Base-by-base conservation (phyloP, 2,888 invertebrate genomes). In the Drosophila nr. perissopoda region DNA sequence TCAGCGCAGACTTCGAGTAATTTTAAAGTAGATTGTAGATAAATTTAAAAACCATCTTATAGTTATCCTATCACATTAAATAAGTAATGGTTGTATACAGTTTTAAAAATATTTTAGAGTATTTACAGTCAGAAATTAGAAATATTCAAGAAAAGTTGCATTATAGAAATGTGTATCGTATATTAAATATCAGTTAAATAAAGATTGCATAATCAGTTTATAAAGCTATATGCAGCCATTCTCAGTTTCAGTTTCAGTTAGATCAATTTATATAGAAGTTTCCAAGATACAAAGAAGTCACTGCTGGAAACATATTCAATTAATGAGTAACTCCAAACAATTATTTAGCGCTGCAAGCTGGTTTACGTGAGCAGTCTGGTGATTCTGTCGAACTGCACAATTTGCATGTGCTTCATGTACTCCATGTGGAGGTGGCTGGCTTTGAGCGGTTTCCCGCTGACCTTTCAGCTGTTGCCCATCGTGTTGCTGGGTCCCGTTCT, bases 321-420 rank as follows among this genome's bases (percentile, higher is more conserved):
- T 45, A 45, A 16, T 21, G 7, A 45, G 0, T 2, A 16, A 27
- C 16, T 10, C 11, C 11, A 4, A 40, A 27, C 13, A 6, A 31
- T n/a, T 52, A 18, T 61, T n/a, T 61, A 83, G 83, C 72, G 63
- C 66, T 86, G 84, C 54, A 83, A 83, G 42, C 38, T 72, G 34
- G 21, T 66, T 27, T 82, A 71, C 21, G 84, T 83, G 18, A 72
- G 80, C 68, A 62, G 69, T 16, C n/a, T 87, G 49, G 68, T 83
- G 11, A 45, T 84, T 8, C 16, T 70, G 16, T 82, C 82, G 1
- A 83, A 84, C 53, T 33, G 77, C 1, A n/a, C 62, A 34, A 73
- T 83, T 40, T 77, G 70, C 42, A 3, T 64, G 6, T 86, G 84
- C 54, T 83, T 83, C 25, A 25, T 31, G 27, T 80, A 68, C 42